A percentile compares a stretch with the other conserved stretches of the same genome.
Evolutionary conservation across 2,797 vertebrate species (phyloP).

Genomic region (Myiotriccus ornatus): DNA sequence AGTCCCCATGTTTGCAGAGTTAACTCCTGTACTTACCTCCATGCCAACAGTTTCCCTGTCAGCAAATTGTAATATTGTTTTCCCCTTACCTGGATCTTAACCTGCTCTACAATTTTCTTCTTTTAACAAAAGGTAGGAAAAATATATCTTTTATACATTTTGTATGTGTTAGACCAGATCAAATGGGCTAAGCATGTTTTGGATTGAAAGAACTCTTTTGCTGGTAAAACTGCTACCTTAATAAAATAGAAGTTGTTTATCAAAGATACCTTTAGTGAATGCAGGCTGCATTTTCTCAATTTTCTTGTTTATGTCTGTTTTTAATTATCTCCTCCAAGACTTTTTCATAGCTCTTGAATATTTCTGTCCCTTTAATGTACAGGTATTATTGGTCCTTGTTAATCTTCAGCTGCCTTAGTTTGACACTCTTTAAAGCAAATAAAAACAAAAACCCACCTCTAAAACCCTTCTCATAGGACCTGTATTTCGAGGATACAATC

Average conservation of each 20-base stretch:
- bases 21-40: neutral
- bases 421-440: neutral
- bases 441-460: neutral
- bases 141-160: neutral
- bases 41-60: neutral
- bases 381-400: neutral
- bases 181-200: neutral
- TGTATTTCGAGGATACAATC: neutral
- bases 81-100: neutral
- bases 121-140: neutral
- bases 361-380: neutral
- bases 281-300: neutral
- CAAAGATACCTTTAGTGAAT: neutral
- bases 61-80: neutral
- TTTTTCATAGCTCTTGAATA: neutral
- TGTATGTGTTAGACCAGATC: neutral
- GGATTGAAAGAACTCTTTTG: neutral
- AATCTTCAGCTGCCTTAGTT: neutral
- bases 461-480: neutral
- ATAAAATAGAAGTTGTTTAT: neutral
- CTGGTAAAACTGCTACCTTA: neutral
- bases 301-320: neutral
- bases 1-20: neutral
- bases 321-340: neutral
- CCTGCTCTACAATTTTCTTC: neutral